Conservation (phyloP, 2,113 vertebrate genomes). For the Lamprologus lemairii region DNA sequence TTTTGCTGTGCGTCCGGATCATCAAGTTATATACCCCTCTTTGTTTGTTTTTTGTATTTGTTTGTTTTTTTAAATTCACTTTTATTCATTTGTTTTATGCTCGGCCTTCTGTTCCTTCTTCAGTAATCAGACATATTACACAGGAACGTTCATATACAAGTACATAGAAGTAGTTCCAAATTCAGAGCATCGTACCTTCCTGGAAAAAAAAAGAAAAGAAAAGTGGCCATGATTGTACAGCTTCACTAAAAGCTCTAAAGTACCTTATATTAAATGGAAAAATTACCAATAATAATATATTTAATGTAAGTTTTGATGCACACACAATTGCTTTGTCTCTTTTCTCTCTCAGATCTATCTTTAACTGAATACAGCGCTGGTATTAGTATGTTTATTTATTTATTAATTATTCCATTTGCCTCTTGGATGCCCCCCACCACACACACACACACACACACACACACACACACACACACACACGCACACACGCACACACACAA, state of each 20-base stretch:
- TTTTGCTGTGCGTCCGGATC: not conserved
- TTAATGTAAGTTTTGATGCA: not conserved
- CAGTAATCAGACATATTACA: not conserved
- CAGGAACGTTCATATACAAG: not conserved
- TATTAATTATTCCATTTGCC: no score
- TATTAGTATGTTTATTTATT: not conserved
- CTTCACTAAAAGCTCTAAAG: not conserved
- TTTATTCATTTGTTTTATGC: not conserved
- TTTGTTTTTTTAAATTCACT: not conserved
- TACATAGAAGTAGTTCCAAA: not conserved
- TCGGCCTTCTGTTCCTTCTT: not conserved
- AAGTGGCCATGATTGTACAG: not conserved
- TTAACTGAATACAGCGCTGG: not conserved
- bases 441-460: not conserved
- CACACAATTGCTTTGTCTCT: not conserved
- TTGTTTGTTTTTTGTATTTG: not conserved
- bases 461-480: not conserved
- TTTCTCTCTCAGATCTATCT: not conserved
- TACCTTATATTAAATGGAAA: not conserved
- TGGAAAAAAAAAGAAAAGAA: not conserved
- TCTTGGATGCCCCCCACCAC: no score
- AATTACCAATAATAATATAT: not conserved
- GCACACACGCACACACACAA: not conserved
- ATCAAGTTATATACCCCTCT: not conserved
- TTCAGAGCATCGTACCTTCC: not conserved